Conservation (phyloP, 92 coral and sea anemone genomes). For the Paragorgia papillata region DNA sequence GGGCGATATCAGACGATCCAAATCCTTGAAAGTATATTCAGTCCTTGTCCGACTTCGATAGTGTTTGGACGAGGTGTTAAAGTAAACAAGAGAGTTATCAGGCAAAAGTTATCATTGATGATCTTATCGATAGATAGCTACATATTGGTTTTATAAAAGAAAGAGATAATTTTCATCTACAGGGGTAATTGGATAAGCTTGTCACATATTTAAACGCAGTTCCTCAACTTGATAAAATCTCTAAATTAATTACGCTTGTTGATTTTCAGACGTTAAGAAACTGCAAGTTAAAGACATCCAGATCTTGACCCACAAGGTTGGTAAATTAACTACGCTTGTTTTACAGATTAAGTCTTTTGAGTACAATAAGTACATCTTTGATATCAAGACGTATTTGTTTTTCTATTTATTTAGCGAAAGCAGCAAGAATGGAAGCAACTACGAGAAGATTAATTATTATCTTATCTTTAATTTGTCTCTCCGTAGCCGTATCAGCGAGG, state of each 20-base stretch:
- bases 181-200: neutral
- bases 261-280: neutral
- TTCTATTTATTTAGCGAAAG: neutral
- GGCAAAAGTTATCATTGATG: neutral
- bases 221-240: too few species aligned
- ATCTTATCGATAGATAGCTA: neutral
- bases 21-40: neutral
- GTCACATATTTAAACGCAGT: too few species aligned
- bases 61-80: too few species aligned
- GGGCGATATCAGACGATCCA: neutral
- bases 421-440: neutral
- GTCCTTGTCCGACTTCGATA: neutral
- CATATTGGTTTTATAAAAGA: too few species aligned
- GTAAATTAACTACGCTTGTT: neutral
- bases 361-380: neutral
- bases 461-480: neutral
- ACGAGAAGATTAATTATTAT: neutral
- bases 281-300: neutral
- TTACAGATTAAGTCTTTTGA: too few species aligned
- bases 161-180: neutral
- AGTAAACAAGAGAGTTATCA: neutral
- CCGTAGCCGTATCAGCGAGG: neutral
- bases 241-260: neutral
- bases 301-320: neutral
- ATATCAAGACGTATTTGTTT: constrained; percentile 1